A percentile compares a stretch with the other conserved stretches of the same genome.
Evolutionary conservation across 92 coral and sea anemone species (phyloP).

Genomic region (Bergia puertoricense): DNA sequence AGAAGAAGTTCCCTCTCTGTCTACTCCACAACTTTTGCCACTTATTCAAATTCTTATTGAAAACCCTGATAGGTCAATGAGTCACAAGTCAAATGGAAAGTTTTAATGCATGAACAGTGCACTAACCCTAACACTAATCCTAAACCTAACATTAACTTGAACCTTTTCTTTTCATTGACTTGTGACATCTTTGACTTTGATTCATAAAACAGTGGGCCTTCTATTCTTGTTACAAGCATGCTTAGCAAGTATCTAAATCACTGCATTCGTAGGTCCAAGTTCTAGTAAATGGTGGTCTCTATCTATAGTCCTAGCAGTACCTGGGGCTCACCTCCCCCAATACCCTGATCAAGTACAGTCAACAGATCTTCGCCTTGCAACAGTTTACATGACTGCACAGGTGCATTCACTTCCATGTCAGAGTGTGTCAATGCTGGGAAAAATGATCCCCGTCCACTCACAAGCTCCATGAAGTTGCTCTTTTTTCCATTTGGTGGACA

Average conservation of each 20-base stretch:
- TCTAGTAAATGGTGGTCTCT: neutral
- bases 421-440: conserved; percentile 72
- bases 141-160: no score
- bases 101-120: no score
- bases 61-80: no score
- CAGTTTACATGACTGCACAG: conserved; percentile 72
- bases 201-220: neutral
- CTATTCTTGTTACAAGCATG: neutral
- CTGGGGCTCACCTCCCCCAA: conserved; percentile 39
- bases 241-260: neutral
- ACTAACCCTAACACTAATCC: no score
- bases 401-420: conserved; percentile 93
- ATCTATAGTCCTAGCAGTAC: neutral
- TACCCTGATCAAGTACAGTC: conserved; percentile 75
- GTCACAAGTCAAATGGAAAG: no score
- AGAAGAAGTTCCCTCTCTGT: no score
- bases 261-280: neutral
- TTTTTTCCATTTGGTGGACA: conserved; percentile 57
- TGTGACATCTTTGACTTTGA: no score
- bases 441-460: conserved; percentile 54
- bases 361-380: conserved; percentile 90
- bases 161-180: no score
- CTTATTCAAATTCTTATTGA: no score
- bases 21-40: no score
- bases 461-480: conserved; percentile 73